phyloP scores from a whole-genome alignment of 2,888 invertebrate species.

The Tenthredo mesomela region DNA sequence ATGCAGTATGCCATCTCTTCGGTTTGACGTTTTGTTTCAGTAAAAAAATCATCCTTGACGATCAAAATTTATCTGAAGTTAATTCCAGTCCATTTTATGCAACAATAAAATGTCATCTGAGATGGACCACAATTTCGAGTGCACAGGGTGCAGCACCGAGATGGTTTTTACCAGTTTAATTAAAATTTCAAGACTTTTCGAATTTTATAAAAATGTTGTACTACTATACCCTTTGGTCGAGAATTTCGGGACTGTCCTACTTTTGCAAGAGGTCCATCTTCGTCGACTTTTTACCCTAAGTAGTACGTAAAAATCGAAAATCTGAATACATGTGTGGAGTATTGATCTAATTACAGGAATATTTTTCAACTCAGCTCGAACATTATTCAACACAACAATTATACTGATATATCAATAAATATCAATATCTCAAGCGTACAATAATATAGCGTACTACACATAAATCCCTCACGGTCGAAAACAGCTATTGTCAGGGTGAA shows the following conservation, averaged over 20 bases:
- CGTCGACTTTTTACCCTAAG: neutral
- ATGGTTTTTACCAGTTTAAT: neutral
- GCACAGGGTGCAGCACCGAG: neutral
- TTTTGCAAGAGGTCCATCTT: neutral
- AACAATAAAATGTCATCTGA: neutral
- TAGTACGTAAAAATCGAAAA: neutral
- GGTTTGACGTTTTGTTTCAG: neutral
- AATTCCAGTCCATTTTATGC: neutral
- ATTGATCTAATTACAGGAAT: neutral
- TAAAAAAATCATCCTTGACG: neutral
- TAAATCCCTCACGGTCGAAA: neutral
- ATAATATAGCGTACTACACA: neutral
- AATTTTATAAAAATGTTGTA: neutral
- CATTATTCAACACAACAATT: neutral
- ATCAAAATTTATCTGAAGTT: neutral
- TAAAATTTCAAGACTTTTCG: neutral
- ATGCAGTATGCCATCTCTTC: neutral
- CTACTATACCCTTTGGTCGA: neutral
- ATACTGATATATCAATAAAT: neutral
- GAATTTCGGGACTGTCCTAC: neutral
- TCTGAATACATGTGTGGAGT: neutral
- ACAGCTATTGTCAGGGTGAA: neutral
- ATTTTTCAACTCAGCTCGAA: neutral
- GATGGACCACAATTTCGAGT: neutral
- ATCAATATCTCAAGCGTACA: neutral